Base-by-base conservation (phyloP, 37 sponge, comb jelly and placozoan genomes). In the Cliona cf. orientalis region DNA sequence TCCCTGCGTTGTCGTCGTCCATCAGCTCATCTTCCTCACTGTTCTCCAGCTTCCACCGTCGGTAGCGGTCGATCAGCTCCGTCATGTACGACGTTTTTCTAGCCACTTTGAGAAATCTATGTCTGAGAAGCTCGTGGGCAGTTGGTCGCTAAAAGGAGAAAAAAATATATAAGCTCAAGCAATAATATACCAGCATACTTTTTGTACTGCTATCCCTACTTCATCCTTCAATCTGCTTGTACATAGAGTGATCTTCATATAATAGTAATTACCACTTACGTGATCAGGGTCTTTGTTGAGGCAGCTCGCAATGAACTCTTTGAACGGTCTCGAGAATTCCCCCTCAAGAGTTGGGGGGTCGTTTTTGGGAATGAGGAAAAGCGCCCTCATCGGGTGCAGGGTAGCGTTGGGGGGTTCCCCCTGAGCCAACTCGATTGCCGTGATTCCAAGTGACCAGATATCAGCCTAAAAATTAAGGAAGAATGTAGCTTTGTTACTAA, bases 371-470 rank as follows among this genome's bases (percentile, higher is more conserved):
- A 99, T 99, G 41, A 99, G 90, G 76, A 99, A 99, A 29, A 99
- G 87, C 19, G 95, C 99, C 49, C 97, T 81, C 99, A 99, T 99
- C 0, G 99, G 99, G 60, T 99, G 99, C 26, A 99, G 82, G 80
- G 95, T 95, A 42, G 97, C 86, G 64, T 97, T 81, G 26, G 98
- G 98, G 37, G 98, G 98, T 37, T 97, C 93, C 46, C 98, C 95
- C 46, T 90, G 75, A 11, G 99, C 99, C 65, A 98, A 69, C 76
- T 98, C 99, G 31, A 98, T 98, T 3, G 96, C 99, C 7, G 99
- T 98, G 45, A 98, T 96, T 17, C 99, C 99, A 23, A 99, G 89
- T 2, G 99, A 99, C 99, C 99, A 99, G 57, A 99, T 96, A 69
- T 99, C 99, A 40, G 99, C 97, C 89, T 97, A 70, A 3, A 66